Conservation (phyloP, 1,140 invertebrate species). For the Aphaenogaster rudis region DNA sequence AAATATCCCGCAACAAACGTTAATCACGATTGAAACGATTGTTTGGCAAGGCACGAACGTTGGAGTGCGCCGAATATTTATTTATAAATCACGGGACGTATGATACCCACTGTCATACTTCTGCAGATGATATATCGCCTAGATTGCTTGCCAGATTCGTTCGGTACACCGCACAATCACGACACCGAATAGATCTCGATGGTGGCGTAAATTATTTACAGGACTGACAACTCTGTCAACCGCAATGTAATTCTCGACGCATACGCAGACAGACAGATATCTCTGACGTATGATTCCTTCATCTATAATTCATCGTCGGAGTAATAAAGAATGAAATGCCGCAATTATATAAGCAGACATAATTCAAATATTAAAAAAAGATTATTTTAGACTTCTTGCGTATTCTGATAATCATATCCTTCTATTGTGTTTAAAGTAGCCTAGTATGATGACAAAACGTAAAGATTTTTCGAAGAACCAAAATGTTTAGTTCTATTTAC, state of each 20-base stretch:
- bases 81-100: constrained; percentile 58
- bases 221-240: constrained; percentile 28
- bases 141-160: constrained; percentile 60
- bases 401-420: background rate
- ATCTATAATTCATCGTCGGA: background rate
- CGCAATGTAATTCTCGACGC: constrained; percentile 33
- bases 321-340: background rate
- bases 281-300: background rate
- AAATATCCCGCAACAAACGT: constrained; percentile 8
- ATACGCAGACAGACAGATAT: background rate
- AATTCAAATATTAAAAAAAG: background rate
- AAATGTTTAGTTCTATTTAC: background rate
- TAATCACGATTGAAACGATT: constrained; percentile 42
- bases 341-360: background rate
- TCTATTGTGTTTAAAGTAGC: background rate
- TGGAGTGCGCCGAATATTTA: constrained; percentile 26
- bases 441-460: background rate
- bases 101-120: constrained; percentile 56
- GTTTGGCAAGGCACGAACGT: constrained; percentile 20
- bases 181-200: constrained; percentile 51
- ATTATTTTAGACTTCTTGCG: background rate
- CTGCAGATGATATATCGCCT: constrained; percentile 36
- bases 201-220: constrained; percentile 53
- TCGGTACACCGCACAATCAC: constrained; percentile 47
- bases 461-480: background rate